Conservation (phyloP, 2,888 invertebrate species). For the Drosophila suboccidentalis region DNA sequence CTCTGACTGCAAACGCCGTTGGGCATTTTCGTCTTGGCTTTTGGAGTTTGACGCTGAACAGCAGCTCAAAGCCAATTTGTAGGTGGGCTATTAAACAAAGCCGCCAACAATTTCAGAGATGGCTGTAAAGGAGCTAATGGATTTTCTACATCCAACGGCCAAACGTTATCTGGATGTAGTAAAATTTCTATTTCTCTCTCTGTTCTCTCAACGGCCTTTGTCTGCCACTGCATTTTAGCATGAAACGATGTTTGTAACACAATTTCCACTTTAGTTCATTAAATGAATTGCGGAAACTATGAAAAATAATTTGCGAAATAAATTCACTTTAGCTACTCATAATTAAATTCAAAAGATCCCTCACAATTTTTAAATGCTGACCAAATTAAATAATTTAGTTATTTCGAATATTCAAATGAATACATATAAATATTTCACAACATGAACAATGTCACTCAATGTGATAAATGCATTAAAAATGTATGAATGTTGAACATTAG, state of each 20-base stretch:
- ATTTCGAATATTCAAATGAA: background rate
- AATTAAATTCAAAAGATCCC: background rate
- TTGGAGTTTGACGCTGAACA: conserved; percentile 12
- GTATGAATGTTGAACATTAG: background rate
- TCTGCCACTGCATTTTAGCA: background rate
- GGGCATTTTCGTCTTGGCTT: conserved; percentile 25
- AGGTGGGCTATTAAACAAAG: conserved; percentile 2
- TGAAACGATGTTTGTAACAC: background rate
- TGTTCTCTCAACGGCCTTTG: conserved; percentile 6
- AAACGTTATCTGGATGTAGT: conserved; percentile 7
- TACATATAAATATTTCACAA: background rate
- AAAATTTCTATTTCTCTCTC: background rate
- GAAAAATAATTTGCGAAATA: background rate
- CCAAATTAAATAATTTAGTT: background rate
- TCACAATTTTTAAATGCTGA: background rate
- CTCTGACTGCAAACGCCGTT: conserved; percentile 8
- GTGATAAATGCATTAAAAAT: background rate
- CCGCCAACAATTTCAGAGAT: conserved; percentile 10
- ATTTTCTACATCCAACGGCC: conserved; percentile 9
- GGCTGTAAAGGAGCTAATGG: conserved; percentile 36
- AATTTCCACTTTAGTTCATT: conserved; percentile 6
- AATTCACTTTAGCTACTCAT: background rate
- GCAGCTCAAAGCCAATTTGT: conserved; percentile 2
- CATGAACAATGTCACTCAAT: background rate
- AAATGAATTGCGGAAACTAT: background rate